Percentiles rank a stretch among this genome's conserved stretches.
These are phyloP conservation scores for Pocillopora verrucosa DNA, from an alignment of 64 coral and sea anemone species.

Conservation along the genomic window DNA sequence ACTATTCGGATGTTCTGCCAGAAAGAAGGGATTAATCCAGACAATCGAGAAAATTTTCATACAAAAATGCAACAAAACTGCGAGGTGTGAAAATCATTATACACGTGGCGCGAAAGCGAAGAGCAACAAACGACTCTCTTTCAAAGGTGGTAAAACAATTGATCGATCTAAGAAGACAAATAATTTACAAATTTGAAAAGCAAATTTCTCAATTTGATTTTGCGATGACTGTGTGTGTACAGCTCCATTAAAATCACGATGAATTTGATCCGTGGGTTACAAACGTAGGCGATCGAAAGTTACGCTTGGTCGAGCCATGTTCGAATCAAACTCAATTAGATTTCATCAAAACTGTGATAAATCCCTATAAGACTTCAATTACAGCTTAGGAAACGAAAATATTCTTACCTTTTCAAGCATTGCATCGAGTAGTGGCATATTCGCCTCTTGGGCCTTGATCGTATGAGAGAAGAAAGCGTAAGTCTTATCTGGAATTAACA, in stretches of 20 bases:
- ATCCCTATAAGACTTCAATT: background rate
- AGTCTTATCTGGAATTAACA: slow-evolving; percentile 85
- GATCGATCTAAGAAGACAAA: no score
- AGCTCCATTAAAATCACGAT: no score
- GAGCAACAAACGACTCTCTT: no score
- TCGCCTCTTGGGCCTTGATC: slow-evolving; percentile 94
- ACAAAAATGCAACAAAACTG: background rate
- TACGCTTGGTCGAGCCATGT: no score
- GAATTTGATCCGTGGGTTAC: no score
- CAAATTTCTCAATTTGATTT: no score
- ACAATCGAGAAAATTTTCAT: background rate
- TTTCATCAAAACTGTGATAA: no score
- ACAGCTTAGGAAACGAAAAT: background rate
- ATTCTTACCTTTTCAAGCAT: slow-evolving; percentile 90
- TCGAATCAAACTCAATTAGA: no score
- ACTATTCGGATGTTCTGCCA: slow-evolving; percentile 91
- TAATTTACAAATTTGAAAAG: no score
- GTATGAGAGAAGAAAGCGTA: slow-evolving; percentile 99
- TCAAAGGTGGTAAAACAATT: no score
- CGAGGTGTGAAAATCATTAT: background rate
- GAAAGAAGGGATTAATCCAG: background rate
- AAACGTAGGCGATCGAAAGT: no score
- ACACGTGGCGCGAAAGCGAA: background rate
- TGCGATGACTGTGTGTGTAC: no score
- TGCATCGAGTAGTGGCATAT: slow-evolving; percentile 95